A percentile compares a stretch with the other conserved stretches of the same genome.
Conservation (phyloP, 2,113 vertebrate genomes). For the Pseudorectes ferrugineus region DNA sequence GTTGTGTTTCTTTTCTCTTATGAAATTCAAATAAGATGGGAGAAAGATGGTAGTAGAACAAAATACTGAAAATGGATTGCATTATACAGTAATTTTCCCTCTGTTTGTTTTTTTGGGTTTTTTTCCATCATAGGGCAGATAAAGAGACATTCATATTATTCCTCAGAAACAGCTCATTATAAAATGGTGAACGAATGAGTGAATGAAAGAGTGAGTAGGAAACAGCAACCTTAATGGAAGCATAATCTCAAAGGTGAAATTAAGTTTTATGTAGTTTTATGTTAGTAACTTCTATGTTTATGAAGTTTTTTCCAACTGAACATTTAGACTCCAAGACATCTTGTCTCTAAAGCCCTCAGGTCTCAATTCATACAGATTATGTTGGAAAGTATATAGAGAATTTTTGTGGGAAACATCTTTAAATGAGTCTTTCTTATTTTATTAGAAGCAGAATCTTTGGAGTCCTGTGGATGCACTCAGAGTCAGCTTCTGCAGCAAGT, state of each 20-base stretch:
- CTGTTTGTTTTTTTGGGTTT: background rate
- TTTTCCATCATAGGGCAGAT: background rate
- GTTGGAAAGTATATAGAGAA: background rate
- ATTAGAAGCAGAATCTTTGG: background rate
- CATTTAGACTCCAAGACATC: background rate
- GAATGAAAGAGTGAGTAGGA: background rate
- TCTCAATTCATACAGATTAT: background rate
- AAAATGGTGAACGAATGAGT: background rate
- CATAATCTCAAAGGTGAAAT: slow-evolving; percentile 5
- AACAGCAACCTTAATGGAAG: background rate
- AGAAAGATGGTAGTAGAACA: background rate
- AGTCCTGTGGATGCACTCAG: background rate
- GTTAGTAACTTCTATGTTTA: background rate
- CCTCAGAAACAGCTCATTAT: background rate
- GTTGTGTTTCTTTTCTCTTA: background rate
- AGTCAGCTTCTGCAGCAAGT: background rate
- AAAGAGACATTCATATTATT: background rate
- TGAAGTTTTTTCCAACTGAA: background rate
- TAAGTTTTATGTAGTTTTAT: background rate
- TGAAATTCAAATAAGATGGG: background rate
- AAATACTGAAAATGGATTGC: background rate
- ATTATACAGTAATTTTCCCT: background rate
- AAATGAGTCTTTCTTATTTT: background rate
- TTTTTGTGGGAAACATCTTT: background rate
- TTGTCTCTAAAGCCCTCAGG: background rate